phyloP scores from a whole-genome alignment of 2,888 invertebrate species.

The Cryptosula pallasiana region DNA sequence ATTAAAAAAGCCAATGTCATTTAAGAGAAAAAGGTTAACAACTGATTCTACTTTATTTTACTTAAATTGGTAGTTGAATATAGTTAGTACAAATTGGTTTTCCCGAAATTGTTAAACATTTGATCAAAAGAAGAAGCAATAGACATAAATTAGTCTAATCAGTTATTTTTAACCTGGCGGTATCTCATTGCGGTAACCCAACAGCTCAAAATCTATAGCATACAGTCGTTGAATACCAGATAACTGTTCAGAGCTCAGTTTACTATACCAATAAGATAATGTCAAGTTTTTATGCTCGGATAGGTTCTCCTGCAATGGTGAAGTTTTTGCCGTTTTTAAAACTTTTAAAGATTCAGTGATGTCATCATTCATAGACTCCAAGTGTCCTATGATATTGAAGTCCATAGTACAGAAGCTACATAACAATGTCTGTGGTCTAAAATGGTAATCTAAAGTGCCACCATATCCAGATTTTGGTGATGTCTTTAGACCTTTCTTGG shows the following conservation, averaged over 20 bases:
- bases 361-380: constrained; percentile 13
- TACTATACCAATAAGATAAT: constrained; percentile 8
- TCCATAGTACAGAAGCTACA: background rate
- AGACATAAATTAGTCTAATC: too few species aligned
- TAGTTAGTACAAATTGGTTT: too few species aligned
- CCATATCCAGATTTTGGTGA: background rate
- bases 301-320: background rate
- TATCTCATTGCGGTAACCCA: background rate
- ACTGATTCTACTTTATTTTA: too few species aligned
- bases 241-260: background rate
- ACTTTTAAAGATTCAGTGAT: background rate
- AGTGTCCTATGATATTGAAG: constrained; percentile 6
- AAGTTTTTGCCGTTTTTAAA: background rate
- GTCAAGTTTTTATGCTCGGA: background rate
- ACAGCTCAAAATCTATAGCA: background rate
- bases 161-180: too few species aligned
- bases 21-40: too few species aligned
- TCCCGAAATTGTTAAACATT: too few species aligned
- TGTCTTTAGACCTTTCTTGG: background rate
- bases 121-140: too few species aligned
- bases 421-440: constrained; percentile 3
- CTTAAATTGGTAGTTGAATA: too few species aligned
- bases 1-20: too few species aligned
- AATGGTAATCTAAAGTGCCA: constrained; percentile 2
- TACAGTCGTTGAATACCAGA: background rate